Evolutionary conservation across 2,113 vertebrate species (phyloP).

Genomic region (Hylia prasina): DNA sequence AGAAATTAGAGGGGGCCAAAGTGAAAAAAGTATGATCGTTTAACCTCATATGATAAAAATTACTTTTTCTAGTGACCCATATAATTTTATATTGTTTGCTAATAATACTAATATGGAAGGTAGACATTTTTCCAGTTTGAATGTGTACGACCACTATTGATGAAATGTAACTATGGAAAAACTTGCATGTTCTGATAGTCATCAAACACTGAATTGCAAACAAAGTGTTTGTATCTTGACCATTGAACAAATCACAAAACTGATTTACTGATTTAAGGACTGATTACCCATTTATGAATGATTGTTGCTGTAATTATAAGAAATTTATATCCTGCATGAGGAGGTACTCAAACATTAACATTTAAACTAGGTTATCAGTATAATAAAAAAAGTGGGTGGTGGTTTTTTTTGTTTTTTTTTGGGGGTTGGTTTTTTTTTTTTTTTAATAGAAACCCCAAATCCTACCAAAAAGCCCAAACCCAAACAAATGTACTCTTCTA

Average conservation of each 20-base stretch:
- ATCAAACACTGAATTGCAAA: background rate
- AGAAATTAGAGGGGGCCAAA: background rate
- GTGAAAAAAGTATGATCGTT: background rate
- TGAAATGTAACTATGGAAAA: background rate
- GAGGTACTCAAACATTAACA: slow-evolving; percentile 34
- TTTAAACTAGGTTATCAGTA: slow-evolving; percentile 36
- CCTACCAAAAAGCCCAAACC: background rate
- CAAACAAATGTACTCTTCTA: background rate
- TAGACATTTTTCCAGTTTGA: background rate
- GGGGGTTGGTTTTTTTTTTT: too few species aligned
- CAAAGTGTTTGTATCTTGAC: background rate
- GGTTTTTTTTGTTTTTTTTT: too few species aligned
- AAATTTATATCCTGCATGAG: slow-evolving; percentile 31
- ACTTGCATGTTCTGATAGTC: background rate
- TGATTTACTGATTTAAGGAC: background rate
- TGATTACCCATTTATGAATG: background rate
- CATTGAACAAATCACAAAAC: background rate
- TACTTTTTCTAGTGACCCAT: background rate
- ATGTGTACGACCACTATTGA: background rate
- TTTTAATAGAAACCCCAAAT: background rate
- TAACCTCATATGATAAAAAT: background rate
- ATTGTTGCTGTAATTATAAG: slow-evolving; percentile 26
- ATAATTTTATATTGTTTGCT: background rate
- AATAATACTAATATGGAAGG: background rate
- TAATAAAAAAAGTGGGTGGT: too few species aligned